Evolutionary conservation across 2,888 invertebrate species (phyloP).

Genomic region (Eudemis profundana): DNA sequence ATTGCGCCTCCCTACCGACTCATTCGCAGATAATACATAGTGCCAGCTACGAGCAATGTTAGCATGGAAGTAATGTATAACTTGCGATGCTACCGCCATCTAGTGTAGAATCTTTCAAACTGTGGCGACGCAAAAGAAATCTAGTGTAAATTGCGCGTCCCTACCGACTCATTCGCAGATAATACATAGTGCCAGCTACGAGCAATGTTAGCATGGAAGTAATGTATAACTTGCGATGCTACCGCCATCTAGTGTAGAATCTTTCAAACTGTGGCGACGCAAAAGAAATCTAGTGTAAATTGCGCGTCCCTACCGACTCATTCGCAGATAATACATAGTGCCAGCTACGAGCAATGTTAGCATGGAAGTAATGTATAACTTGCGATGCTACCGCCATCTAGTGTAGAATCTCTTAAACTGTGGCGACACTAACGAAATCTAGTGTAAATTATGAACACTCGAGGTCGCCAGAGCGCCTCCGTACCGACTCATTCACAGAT

Average conservation of each 20-base stretch:
- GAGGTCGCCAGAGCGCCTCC: too few relatives aligned
- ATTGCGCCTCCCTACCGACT: constrained; percentile 62
- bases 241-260: constrained; percentile 45
- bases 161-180: constrained; percentile 72
- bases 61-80: constrained; percentile 52
- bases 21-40: constrained; percentile 84
- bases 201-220: constrained; percentile 87
- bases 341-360: constrained; percentile 93
- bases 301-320: constrained; percentile 66
- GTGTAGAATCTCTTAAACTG: constrained; percentile 59
- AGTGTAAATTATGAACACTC: too few relatives aligned
- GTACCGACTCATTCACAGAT: constrained; percentile 72
- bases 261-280: too few relatives aligned
- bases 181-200: constrained; percentile 89
- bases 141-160: too few relatives aligned
- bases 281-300: too few relatives aligned
- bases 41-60: constrained; percentile 92
- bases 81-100: not conserved
- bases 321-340: constrained; percentile 84
- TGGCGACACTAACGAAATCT: too few relatives aligned
- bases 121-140: too few relatives aligned
- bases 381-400: not conserved
- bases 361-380: constrained; percentile 20
- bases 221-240: not conserved
- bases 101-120: constrained; percentile 56